Conservation (phyloP, 2,888 invertebrate species). For the Lepeophtheirus nordmannii region DNA sequence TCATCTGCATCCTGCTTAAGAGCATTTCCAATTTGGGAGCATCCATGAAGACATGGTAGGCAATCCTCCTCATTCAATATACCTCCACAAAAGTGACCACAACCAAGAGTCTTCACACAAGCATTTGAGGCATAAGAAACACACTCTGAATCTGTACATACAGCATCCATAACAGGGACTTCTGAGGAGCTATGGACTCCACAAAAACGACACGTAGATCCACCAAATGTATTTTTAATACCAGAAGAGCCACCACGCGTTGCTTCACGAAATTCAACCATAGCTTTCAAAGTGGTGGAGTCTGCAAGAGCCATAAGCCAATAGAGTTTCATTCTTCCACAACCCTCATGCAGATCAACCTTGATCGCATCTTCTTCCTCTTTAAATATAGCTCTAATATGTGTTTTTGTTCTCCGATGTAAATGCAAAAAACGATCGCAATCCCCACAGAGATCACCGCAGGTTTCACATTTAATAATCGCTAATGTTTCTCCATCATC, state of each 20-base stretch:
- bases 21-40: slow-evolving; percentile 36
- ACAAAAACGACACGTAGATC: slow-evolving; percentile 60
- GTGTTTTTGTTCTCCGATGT: slow-evolving; percentile 65
- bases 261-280: slow-evolving; percentile 57
- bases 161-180: slow-evolving; percentile 72
- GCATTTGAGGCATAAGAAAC: slow-evolving; percentile 61
- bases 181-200: slow-evolving; percentile 64
- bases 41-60: slow-evolving; percentile 77
- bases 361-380: slow-evolving; percentile 86
- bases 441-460: slow-evolving; percentile 84
- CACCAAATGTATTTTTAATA: slow-evolving; percentile 29
- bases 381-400: slow-evolving; percentile 70
- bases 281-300: slow-evolving; percentile 67
- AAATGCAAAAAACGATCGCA: slow-evolving; percentile 90
- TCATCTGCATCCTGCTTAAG: slow-evolving; percentile 92
- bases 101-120: slow-evolving; percentile 62
- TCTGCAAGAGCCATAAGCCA: slow-evolving; percentile 88
- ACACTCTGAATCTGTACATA: slow-evolving; percentile 85
- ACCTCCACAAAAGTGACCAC: slow-evolving; percentile 87
- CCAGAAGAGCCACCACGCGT: slow-evolving; percentile 42
- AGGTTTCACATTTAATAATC: slow-evolving; percentile 75
- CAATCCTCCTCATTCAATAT: slow-evolving; percentile 67
- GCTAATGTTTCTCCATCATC: slow-evolving; percentile 86
- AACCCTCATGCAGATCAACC: slow-evolving; percentile 68
- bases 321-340: slow-evolving; percentile 84